Evolutionary conservation across 2,797 vertebrate species (phyloP), one percentile per base, ranked within the genome.

Genomic region (Merluccius polli): DNA sequence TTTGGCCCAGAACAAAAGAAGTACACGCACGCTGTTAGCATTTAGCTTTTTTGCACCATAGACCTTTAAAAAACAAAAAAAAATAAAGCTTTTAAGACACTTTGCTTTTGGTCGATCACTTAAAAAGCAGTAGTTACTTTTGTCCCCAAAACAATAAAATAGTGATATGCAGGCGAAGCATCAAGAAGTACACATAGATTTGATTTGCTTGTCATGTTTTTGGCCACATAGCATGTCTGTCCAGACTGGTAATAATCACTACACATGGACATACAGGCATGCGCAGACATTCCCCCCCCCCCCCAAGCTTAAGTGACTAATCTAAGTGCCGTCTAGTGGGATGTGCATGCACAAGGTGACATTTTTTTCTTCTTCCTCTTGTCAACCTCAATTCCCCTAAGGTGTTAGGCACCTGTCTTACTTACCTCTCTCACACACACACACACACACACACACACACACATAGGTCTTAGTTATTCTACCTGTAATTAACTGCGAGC

Each of bases 401-500:
- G 70, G 13, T 73, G 71, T 48, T 35, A 41, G 30, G 44, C 44
- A 77, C 5, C 69, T 78, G 1, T 32, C 67, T 69, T 69, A 69
- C 31, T 69, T 69, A 69, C 67, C 16, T 69, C 30, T 69, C 33
- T 27, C 36, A 38, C 41, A 29, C 41, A 72, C 75, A 74, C 30
- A 81, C 69, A 72, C 70, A 15, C 36, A 75, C 44, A 52, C 70
- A 7, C 76, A 29, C 59, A 75, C 75, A 73, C 73, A 78, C 75
- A 75, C 76, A 77, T 75, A 73, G 74, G 81, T 77, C 31, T 76
- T 82, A 35, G 77, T 81, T 81, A 78, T 81, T 85, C 41, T 78
- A 87, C 81, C 81, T 89, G 83, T 88, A 88, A 89, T 91, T 89
- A 90, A 83, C 77, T 77, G 71, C 76, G 81, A 84, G 76, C 82